Evolutionary conservation across 2,888 invertebrate genomes (phyloP).

Genomic region (Macrosoma leucophasiata): DNA sequence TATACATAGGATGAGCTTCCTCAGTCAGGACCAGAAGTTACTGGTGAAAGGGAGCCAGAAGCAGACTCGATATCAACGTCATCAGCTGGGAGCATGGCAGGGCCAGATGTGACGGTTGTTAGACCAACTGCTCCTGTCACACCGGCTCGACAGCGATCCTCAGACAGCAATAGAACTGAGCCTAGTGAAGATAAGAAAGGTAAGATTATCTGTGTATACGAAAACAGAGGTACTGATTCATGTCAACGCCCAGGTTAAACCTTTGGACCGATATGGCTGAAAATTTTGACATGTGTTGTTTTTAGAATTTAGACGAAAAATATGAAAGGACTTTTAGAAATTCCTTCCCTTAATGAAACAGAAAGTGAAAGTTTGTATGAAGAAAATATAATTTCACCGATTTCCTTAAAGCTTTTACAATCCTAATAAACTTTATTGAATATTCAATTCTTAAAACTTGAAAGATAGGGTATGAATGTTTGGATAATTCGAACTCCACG

Average conservation of each 20-base stretch:
- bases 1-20: slow-evolving; percentile 55
- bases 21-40: slow-evolving; percentile 55
- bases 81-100: slow-evolving; percentile 53
- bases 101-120: slow-evolving; percentile 59
- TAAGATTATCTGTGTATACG: slow-evolving; percentile 26
- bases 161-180: slow-evolving; percentile 73
- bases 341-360: too few species aligned
- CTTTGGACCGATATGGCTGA: too few species aligned
- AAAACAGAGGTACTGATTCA: slow-evolving; percentile 12
- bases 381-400: too few species aligned
- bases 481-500: too few species aligned
- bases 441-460: too few species aligned
- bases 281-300: too few species aligned
- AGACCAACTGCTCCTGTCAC: slow-evolving; percentile 47
- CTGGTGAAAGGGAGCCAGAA: slow-evolving; percentile 47
- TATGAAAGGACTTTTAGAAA: too few species aligned
- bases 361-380: too few species aligned
- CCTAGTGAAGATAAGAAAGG: slow-evolving; percentile 69
- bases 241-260: too few species aligned
- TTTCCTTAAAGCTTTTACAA: too few species aligned
- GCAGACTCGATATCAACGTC: slow-evolving; percentile 57
- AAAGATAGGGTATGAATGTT: too few species aligned
- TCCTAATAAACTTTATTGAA: not conserved
- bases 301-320: too few species aligned
- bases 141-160: slow-evolving; percentile 68